Conservation (phyloP, 2,797 vertebrate species). For the Pseudocheirus occidentalis region DNA sequence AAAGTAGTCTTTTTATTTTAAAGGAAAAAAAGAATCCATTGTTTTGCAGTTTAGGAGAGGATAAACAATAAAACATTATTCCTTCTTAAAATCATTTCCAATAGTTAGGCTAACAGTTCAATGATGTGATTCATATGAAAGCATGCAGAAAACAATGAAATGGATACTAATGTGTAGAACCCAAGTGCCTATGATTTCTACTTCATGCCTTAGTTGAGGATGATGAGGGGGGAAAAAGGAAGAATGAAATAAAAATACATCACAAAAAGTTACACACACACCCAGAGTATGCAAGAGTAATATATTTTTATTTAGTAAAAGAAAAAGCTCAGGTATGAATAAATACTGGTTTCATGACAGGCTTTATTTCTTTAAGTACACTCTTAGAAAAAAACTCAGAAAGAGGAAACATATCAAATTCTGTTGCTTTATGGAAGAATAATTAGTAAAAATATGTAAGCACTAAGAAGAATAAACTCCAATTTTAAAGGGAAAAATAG, state of each 20-base stretch:
- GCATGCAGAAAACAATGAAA: neutral
- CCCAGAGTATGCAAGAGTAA: neutral
- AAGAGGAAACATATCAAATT: neutral
- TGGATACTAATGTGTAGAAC: neutral
- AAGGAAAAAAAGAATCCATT: neutral
- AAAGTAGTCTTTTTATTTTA: neutral
- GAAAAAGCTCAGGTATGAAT: neutral
- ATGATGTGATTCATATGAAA: neutral
- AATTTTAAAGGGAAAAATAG: neutral
- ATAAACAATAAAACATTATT: neutral
- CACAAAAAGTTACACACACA: neutral
- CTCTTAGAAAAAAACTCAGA: neutral
- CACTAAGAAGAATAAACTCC: neutral
- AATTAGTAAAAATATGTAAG: neutral
- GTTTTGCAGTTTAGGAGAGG: neutral
- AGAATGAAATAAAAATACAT: neutral
- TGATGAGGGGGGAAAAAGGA: no score
- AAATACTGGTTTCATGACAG: neutral
- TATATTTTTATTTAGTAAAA: neutral
- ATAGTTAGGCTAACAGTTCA: neutral
- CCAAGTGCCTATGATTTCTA: neutral
- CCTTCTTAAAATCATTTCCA: neutral
- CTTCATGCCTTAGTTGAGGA: neutral
- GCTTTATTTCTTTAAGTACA: constrained; percentile 34
- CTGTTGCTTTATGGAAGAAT: neutral